Percentiles rank a stretch among this genome's conserved stretches.
phyloP scores from a whole-genome alignment of 2,113 vertebrate species.

The Oxyruncus cristatus region DNA sequence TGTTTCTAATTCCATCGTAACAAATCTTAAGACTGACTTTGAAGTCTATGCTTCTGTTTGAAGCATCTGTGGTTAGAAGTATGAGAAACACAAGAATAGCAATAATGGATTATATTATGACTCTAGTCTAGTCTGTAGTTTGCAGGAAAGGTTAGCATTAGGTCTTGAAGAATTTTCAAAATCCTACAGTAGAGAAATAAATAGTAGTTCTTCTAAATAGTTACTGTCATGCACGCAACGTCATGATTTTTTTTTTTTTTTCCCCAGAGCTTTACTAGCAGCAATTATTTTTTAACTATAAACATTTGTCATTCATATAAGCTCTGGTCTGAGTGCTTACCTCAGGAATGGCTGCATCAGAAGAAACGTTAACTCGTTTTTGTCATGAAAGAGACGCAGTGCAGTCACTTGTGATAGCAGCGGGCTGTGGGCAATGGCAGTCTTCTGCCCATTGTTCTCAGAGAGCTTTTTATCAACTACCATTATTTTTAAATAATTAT shows the following conservation, averaged over 20 bases:
- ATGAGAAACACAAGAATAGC: not conserved
- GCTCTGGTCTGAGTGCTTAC: not conserved
- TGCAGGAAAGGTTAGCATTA: not conserved
- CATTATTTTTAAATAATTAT: not conserved
- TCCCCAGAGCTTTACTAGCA: not conserved
- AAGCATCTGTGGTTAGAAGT: not conserved
- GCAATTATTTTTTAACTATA: not conserved
- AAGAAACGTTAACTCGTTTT: not conserved
- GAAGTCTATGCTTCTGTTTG: not conserved
- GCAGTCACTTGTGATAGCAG: not conserved
- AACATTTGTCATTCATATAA: not conserved
- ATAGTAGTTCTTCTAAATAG: not conserved
- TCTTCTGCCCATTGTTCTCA: not conserved
- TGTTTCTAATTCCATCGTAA: not conserved
- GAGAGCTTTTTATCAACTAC: not conserved
- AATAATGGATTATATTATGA: not conserved
- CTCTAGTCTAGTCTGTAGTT: not conserved
- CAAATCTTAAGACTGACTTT: not conserved
- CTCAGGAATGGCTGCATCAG: not conserved
- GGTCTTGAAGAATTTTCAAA: not conserved
- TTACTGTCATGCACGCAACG: not conserved
- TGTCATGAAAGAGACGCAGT: not conserved
- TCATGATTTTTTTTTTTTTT: not conserved
- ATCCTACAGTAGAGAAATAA: not conserved
- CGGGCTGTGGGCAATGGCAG: rapidly evolving